Evolutionary conservation across 2,113 vertebrate genomes (phyloP).

Genomic region (Empidonax traillii): DNA sequence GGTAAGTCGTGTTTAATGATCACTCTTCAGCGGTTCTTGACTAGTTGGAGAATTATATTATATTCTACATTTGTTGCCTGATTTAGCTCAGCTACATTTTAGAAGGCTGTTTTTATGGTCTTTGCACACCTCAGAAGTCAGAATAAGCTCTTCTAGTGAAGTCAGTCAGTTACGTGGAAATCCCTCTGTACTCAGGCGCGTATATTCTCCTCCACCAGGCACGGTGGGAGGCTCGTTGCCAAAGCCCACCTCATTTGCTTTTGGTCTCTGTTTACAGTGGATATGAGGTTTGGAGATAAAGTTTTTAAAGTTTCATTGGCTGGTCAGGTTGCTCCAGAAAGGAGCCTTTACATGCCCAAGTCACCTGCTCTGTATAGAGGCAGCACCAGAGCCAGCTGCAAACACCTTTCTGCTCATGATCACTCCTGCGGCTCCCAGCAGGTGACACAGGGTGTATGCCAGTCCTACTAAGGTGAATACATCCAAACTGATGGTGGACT

Average conservation of each 20-base stretch:
- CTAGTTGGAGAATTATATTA: neutral
- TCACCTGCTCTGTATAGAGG: neutral
- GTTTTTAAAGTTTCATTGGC: neutral
- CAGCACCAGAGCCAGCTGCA: neutral
- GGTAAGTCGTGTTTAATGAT: slow-evolving; percentile 59
- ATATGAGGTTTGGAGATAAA: neutral
- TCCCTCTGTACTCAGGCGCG: neutral
- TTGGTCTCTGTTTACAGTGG: neutral
- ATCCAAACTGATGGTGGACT: neutral
- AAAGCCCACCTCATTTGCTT: neutral
- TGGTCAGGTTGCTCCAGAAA: neutral
- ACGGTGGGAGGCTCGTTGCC: neutral
- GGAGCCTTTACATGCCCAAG: neutral
- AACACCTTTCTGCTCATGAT: neutral
- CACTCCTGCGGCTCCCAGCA: neutral
- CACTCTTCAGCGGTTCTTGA: neutral
- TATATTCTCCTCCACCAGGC: neutral
- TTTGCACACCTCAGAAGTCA: neutral
- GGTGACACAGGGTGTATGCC: neutral
- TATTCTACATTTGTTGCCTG: neutral
- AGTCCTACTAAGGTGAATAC: neutral
- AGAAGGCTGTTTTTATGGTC: neutral
- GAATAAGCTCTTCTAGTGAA: neutral
- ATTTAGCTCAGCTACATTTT: neutral
- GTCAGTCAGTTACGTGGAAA: neutral